Percentiles rank a stretch among this genome's conserved stretches.
Conservation (phyloP, 37 sponge, comb jelly and placozoan species). For the Amphimedon queenslandica region DNA sequence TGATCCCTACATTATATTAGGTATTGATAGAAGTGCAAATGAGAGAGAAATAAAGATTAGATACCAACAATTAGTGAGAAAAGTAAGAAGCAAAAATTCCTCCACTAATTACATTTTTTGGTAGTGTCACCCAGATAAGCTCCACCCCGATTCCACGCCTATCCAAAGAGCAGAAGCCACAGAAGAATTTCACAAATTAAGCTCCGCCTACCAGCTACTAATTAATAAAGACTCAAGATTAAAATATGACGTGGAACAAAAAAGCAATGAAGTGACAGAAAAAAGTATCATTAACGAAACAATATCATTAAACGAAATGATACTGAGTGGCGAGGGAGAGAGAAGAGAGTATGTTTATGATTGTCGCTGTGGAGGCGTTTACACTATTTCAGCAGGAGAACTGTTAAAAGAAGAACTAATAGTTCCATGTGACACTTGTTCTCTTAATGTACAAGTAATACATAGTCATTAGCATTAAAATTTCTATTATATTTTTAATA, state of each 20-base stretch:
- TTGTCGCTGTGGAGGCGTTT: constrained; percentile 3
- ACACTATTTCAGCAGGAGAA: background rate
- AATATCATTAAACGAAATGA: background rate
- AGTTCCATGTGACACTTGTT: constrained; percentile 3
- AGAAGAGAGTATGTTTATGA: background rate
- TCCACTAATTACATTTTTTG: background rate
- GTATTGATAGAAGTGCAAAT: background rate
- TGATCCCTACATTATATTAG: background rate
- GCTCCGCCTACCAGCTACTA: background rate
- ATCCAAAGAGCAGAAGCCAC: background rate
- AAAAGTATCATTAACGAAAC: constrained; percentile 1
- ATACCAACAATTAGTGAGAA: background rate
- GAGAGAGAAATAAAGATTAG: background rate
- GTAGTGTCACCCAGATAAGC: constrained; percentile 1
- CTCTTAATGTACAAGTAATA: background rate
- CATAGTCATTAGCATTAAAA: too few relatives aligned
- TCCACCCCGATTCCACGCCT: background rate
- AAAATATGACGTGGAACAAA: background rate
- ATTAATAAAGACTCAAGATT: background rate
- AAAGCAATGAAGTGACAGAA: background rate
- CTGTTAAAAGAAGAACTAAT: background rate
- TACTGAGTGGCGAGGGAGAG: background rate
- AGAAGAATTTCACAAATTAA: background rate
- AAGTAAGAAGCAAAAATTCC: background rate
- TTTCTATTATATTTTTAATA: too few relatives aligned